phyloP scores from a whole-genome alignment of 2,113 vertebrate genomes.

The Maccullochella peelii region DNA sequence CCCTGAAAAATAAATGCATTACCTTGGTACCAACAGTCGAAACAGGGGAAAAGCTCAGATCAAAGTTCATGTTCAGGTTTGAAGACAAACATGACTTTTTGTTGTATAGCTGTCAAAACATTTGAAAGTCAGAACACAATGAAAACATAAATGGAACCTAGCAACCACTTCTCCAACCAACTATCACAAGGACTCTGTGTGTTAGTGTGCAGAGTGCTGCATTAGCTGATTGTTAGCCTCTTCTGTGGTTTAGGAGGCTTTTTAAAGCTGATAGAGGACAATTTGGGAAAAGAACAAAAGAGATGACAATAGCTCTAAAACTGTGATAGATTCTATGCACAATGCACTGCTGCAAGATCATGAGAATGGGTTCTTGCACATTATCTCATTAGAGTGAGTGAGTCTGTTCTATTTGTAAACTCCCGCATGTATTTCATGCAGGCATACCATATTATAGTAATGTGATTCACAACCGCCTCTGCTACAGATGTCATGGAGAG shows the following conservation, averaged over 20 bases:
- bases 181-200: background rate
- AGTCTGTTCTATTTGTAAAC: background rate
- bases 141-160: background rate
- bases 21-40: background rate
- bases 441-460: background rate
- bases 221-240: constrained; percentile 18
- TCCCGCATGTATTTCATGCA: constrained; percentile 10
- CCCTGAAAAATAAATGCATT: background rate
- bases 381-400: constrained; percentile 41
- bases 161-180: background rate
- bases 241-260: constrained; percentile 39
- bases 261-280: constrained; percentile 52
- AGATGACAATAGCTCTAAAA: constrained; percentile 27
- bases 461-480: constrained; percentile 4
- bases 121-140: background rate
- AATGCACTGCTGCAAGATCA: background rate
- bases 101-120: background rate
- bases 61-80: background rate
- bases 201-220: constrained; percentile 5
- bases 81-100: background rate
- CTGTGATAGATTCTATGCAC: background rate
- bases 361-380: background rate
- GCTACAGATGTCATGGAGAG: background rate
- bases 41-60: background rate
- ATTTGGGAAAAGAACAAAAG: constrained; percentile 22